Percentiles rank a stretch among this genome's conserved stretches.
These are phyloP conservation scores for Melanotaenia duboulayi DNA, from an alignment of 2,113 vertebrate species.

Conservation along the genomic window DNA sequence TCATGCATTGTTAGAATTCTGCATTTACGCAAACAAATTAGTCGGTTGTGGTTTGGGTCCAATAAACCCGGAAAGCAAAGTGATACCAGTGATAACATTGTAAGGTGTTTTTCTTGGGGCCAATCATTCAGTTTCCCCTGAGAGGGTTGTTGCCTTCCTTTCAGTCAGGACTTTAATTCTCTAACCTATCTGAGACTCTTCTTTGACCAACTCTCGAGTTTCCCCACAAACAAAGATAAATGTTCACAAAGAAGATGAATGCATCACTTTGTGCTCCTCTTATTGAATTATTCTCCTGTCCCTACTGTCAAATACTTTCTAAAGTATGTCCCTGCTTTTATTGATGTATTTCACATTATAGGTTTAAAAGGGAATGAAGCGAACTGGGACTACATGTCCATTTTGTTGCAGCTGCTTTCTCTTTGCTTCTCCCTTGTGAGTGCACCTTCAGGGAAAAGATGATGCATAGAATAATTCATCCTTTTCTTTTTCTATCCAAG, in stretches of 20 bases:
- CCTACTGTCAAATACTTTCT: conserved; percentile 6
- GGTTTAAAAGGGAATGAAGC: conserved; percentile 8
- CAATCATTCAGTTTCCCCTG: not conserved
- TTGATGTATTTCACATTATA: conserved; percentile 10
- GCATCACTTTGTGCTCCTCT: conserved; percentile 12
- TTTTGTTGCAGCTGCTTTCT: conserved; percentile 17
- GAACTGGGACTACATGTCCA: conserved; percentile 19
- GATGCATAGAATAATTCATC: conserved; percentile 31
- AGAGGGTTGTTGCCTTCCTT: conserved; percentile 8
- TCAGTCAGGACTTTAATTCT: not conserved
- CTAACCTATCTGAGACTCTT: not conserved
- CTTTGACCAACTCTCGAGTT: conserved; percentile 7
- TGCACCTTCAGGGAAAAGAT: conserved; percentile 41
- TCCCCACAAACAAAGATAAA: conserved; percentile 10
- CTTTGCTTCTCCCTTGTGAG: conserved; percentile 15
- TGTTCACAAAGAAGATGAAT: not conserved
- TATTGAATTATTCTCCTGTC: conserved; percentile 17
- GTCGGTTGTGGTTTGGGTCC: conserved; percentile 5
- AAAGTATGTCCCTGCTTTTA: conserved; percentile 10
- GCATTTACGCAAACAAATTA: conserved; percentile 23
- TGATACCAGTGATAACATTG: not conserved
- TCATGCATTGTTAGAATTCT: not conserved
- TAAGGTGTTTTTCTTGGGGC: not conserved
- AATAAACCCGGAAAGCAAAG: conserved; percentile 2
- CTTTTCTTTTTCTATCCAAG: conserved; percentile 1